These are phyloP conservation scores for Brachyopa scutellaris DNA, from an alignment of 2,888 invertebrate species.

Conservation along the genomic window DNA sequence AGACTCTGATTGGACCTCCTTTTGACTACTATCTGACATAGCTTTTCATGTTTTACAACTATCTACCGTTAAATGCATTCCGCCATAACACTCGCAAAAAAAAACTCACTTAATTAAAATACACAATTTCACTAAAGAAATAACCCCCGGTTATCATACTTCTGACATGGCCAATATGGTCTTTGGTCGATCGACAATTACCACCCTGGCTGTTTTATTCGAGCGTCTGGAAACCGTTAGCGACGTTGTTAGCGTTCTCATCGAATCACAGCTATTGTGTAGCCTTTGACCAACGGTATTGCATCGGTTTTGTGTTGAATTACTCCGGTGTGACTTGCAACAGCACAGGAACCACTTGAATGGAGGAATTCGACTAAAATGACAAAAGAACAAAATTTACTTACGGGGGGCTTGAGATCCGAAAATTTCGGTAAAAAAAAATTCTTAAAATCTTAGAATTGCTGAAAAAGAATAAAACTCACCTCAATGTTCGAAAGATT, in stretches of 20 bases:
- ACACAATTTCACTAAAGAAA: constrained; percentile 75
- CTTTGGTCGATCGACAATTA: constrained; percentile 79
- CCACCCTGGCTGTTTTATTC: constrained; percentile 78
- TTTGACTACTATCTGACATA: no score
- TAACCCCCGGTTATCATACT: constrained; percentile 78
- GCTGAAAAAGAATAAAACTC: constrained; percentile 76
- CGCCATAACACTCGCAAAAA: no score
- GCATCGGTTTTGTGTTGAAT: constrained; percentile 79
- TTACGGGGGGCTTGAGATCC: constrained; percentile 8
- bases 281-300: constrained; percentile 80
- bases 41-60: no score
- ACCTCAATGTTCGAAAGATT: constrained; percentile 93
- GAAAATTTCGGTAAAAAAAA: not conserved
- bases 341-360: constrained; percentile 86
- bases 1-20: no score
- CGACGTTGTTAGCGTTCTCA: constrained; percentile 81
- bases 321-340: constrained; percentile 81
- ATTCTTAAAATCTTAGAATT: not conserved
- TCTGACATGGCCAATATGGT: constrained; percentile 80
- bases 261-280: constrained; percentile 81
- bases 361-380: constrained; percentile 83
- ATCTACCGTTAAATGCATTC: no score
- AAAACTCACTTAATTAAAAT: constrained; percentile 61
- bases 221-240: constrained; percentile 80
- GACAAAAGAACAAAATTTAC: constrained; percentile 18